Evolutionary conservation across 2,888 invertebrate species (phyloP).

Genomic region (Cerastoderma edule): DNA sequence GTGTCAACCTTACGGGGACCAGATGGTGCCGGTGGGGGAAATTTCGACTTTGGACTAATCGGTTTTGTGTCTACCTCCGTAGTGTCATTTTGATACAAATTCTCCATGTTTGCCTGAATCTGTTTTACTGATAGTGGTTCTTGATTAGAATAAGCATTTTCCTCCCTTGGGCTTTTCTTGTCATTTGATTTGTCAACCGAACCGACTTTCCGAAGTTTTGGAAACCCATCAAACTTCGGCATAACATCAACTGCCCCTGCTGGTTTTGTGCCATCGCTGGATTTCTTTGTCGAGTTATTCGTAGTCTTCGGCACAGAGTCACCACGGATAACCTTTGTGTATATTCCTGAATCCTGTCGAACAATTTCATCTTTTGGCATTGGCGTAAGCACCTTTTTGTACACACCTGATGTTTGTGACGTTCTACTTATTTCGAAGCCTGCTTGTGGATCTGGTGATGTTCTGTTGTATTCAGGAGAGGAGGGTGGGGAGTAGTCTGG

Average conservation of each 20-base stretch:
- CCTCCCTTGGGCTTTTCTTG: slow-evolving; percentile 23
- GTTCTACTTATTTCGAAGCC: not conserved
- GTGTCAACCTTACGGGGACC: slow-evolving; percentile 4
- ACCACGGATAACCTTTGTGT: slow-evolving; percentile 36
- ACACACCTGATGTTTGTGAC: slow-evolving; percentile 24
- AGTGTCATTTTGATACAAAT: slow-evolving; percentile 39
- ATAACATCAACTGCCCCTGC: slow-evolving; percentile 59
- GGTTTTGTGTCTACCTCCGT: slow-evolving; percentile 17
- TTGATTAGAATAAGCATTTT: slow-evolving; percentile 5
- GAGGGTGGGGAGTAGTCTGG: slow-evolving; percentile 57
- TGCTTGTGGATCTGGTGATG: not conserved
- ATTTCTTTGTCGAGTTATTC: not conserved
- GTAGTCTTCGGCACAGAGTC: slow-evolving; percentile 5
- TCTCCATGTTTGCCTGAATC: slow-evolving; percentile 42
- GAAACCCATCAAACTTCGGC: slow-evolving; percentile 53
- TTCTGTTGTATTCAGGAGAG: slow-evolving; percentile 28
- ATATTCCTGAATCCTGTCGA: slow-evolving; percentile 41
- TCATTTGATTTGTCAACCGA: slow-evolving; percentile 31
- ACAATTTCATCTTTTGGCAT: not conserved
- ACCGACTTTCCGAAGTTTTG: slow-evolving; percentile 47
- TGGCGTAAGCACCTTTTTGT: slow-evolving; percentile 6
- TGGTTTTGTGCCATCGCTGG: slow-evolving; percentile 2
- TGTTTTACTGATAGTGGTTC: slow-evolving; percentile 36
- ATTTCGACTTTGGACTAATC: slow-evolving; percentile 23
- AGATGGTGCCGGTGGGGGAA: slow-evolving; percentile 45